Percentiles rank a stretch among this genome's conserved stretches.
phyloP scores from a whole-genome alignment of 53 echinoderm and acorn worm genomes.

The Patiria pectinifera region DNA sequence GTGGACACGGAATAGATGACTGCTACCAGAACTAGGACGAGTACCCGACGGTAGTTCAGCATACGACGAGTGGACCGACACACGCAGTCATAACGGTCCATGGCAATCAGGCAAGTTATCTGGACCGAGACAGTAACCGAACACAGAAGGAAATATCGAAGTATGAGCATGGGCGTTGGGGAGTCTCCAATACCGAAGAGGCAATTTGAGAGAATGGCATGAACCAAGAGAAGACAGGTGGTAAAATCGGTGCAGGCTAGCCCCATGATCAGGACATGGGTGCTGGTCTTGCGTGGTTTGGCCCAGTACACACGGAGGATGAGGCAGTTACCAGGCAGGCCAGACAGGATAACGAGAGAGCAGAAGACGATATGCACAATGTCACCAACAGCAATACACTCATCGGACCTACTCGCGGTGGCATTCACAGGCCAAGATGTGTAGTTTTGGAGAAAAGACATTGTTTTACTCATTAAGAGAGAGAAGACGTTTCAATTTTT shows the following conservation, averaged over 20 bases:
- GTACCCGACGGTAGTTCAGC: not conserved
- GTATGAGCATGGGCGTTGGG: not conserved
- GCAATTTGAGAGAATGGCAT: not conserved
- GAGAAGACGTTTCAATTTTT: no score
- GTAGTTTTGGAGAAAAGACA: no score
- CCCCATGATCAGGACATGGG: not conserved
- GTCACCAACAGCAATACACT: no score
- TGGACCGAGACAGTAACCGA: not conserved
- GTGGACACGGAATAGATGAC: not conserved
- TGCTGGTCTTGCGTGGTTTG: no score
- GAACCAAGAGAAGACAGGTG: not conserved
- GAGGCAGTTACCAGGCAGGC: not conserved
- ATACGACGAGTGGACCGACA: not conserved
- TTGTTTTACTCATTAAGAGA: no score
- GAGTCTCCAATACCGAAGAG: not conserved
- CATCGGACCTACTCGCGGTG: no score
- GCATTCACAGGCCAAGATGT: no score
- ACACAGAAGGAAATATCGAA: not conserved
- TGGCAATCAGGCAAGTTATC: conserved; percentile 12
- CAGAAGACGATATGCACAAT: no score
- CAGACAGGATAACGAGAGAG: conserved; percentile 7
- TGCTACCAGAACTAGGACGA: not conserved
- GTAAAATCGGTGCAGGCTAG: not conserved
- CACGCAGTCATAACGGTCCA: conserved; percentile 8
- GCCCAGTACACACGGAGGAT: no score